These are phyloP conservation scores for Erynnis tages DNA, from an alignment of 2,888 invertebrate genomes.

Conservation along the genomic window DNA sequence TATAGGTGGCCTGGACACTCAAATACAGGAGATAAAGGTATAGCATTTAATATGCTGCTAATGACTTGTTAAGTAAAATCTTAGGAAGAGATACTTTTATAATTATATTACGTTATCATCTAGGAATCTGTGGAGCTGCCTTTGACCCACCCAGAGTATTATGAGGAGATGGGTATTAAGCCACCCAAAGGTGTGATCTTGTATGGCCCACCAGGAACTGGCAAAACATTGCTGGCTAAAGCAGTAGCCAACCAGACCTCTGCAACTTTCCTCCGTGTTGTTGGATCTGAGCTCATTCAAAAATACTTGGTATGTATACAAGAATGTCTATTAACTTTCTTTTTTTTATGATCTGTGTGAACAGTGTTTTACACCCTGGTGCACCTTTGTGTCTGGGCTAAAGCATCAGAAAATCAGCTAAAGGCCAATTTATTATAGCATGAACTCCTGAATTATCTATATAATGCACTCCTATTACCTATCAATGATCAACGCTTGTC, in stretches of 20 bases:
- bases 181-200: constrained; percentile 99
- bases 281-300: constrained; percentile 99
- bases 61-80: no score
- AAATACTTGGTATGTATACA: constrained; percentile 90
- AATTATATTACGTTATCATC: no score
- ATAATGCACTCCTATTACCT: no score
- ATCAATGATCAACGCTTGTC: no score
- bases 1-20: constrained; percentile 97
- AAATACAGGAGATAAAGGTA: constrained; percentile 88
- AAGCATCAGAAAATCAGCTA: no score
- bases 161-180: constrained; percentile 99
- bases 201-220: constrained; percentile 99
- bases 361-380: no score
- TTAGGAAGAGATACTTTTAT: no score
- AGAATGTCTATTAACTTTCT: not conserved
- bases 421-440: no score
- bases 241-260: constrained; percentile 99
- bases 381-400: no score
- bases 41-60: not conserved
- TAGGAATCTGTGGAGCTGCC: constrained; percentile 98
- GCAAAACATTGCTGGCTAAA: constrained; percentile 98
- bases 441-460: no score
- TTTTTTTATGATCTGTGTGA: not conserved
- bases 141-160: constrained; percentile 99
- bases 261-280: constrained; percentile 98